phyloP scores from a whole-genome alignment of 2,797 vertebrate genomes.

The Sphenodon punctatus region DNA sequence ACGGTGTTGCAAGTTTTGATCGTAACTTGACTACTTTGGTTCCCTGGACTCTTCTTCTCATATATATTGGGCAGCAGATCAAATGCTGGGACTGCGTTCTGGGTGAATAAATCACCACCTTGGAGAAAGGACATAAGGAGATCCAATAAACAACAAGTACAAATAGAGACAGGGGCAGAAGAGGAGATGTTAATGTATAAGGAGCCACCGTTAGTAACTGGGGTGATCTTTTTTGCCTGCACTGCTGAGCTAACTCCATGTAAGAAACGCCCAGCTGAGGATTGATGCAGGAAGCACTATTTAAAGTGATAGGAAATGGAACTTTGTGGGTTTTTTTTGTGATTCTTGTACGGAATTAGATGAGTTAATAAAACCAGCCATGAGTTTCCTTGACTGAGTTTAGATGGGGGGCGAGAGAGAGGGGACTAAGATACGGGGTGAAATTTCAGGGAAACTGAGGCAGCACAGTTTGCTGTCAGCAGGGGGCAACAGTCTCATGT shows the following conservation, averaged over 20 bases:
- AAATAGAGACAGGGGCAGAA: not conserved
- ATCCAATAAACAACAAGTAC: not conserved
- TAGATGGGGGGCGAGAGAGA: too few species aligned
- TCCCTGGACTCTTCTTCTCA: conserved; percentile 57
- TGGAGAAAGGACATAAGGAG: conserved; percentile 1
- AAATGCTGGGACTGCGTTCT: conserved; percentile 14
- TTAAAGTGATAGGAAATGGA: too few species aligned
- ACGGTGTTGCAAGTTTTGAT: conserved; percentile 29
- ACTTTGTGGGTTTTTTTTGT: too few species aligned
- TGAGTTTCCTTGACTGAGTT: too few species aligned
- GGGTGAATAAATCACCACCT: conserved; percentile 15
- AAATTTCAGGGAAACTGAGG: too few species aligned
- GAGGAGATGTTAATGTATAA: not conserved
- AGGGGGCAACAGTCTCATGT: too few species aligned
- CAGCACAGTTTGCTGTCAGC: too few species aligned
- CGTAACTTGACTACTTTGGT: conserved; percentile 64
- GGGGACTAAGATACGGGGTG: too few species aligned
- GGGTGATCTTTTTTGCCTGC: not conserved
- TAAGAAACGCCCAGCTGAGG: not conserved
- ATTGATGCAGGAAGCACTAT: too few species aligned
- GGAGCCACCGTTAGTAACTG: not conserved
- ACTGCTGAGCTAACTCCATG: not conserved
- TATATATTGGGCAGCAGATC: conserved; percentile 36
- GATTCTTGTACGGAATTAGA: too few species aligned
- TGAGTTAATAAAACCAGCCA: too few species aligned